Evolutionary conservation across 2,113 vertebrate genomes (phyloP).

Genomic region (Philantomba maxwellii): DNA sequence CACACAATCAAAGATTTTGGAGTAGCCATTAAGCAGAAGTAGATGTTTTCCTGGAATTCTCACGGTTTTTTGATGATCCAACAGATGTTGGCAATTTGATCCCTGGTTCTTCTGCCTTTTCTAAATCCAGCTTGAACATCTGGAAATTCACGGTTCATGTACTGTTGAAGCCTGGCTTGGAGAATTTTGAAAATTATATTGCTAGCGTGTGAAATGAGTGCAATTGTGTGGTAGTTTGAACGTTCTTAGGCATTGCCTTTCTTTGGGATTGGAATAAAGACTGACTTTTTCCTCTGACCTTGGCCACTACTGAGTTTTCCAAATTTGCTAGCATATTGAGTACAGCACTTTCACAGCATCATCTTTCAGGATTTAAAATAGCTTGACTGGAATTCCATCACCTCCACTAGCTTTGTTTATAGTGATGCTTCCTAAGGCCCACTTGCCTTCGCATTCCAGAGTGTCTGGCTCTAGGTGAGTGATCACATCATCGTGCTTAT

Average conservation of each 20-base stretch:
- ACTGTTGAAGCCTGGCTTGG: not conserved
- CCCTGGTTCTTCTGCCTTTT: not conserved
- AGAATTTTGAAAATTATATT: not conserved
- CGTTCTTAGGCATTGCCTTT: not conserved
- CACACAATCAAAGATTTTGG: not conserved
- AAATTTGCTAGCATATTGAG: not conserved
- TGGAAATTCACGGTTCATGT: fast-evolving
- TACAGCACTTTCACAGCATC: not conserved
- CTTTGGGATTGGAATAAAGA: not conserved
- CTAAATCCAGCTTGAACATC: not conserved
- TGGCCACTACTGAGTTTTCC: not conserved
- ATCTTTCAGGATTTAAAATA: not conserved
- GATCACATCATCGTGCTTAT: not conserved
- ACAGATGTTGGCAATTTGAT: not conserved
- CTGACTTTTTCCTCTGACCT: not conserved
- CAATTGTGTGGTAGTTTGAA: not conserved
- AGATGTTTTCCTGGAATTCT: not conserved
- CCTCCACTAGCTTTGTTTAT: not conserved
- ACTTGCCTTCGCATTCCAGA: fast-evolving
- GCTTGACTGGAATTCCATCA: not conserved
- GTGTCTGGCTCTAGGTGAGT: not conserved
- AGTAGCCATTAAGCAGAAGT: not conserved
- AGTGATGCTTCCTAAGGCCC: not conserved
- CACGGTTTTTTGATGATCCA: not conserved
- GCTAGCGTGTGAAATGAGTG: not conserved